Base-by-base conservation (phyloP, 2,888 invertebrate genomes). In the Graphium colonna region DNA sequence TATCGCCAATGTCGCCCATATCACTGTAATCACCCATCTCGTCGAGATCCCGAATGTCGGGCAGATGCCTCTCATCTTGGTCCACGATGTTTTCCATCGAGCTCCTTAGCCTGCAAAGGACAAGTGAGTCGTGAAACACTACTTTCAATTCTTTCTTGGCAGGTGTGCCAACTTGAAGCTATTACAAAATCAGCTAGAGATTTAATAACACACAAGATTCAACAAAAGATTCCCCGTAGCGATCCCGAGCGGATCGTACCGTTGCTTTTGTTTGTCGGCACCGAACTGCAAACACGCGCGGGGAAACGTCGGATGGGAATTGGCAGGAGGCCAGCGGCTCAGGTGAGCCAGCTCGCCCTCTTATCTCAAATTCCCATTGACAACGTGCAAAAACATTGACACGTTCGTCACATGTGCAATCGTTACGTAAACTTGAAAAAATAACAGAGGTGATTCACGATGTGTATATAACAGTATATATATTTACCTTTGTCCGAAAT, bases 61-160 rank as follows among this genome's bases (percentile, higher is more conserved):
- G 75, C 60, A 88, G 65, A 68, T 87, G 86, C 46, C 83, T 73
- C 53, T 90, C 89, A 69, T 85, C 91, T 77, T 92, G 92, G 75
- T 95, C 95, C 54, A 95, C 94, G 65, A 95, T 91, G 72, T 95
- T 95, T 80, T 96, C 95, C 88, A 95, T 91, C 57, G 95, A 95
- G 73, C 91, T 94, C 68, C 93, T 91, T 64, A 95, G 79, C 78
- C 94, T 92, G 79, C 65, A 86, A 73, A 41, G 44, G 52, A 46
- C 15, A 43, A 43, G 38, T 43, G 26, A 10, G 12, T n/a, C 21
- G 15, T 41, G 26, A 40, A 17, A 33, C 31, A 12, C 8, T 28
- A n/a, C n/a, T n/a, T n/a, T n/a, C n/a, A n/a, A n/a, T n/a, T n/a
- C n/a, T n/a, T n/a, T n/a, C n/a, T n/a, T n/a, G n/a, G n/a, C n/a